phyloP scores from a whole-genome alignment of 2,888 invertebrate genomes.

The Hirtodrosophila alboralis region DNA sequence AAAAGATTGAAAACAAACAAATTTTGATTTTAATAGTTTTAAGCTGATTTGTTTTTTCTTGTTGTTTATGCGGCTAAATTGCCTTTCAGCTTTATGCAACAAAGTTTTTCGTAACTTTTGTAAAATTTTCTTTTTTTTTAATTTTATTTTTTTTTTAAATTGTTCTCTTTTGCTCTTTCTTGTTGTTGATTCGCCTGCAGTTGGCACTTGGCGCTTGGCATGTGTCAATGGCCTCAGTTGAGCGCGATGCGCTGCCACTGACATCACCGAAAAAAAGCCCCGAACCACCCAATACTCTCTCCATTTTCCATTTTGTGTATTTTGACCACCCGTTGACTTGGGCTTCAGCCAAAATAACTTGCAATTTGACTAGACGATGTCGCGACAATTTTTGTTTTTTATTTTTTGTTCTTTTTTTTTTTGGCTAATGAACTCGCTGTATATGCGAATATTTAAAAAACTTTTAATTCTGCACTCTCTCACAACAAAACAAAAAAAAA shows the following conservation, averaged over 20 bases:
- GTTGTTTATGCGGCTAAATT: no score
- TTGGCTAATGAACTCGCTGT: conserved; percentile 26
- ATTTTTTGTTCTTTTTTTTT: conserved; percentile 4
- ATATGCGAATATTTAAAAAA: conserved; percentile 40
- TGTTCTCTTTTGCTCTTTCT: conserved; percentile 2
- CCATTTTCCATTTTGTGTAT: neutral
- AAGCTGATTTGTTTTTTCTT: no score
- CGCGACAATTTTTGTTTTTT: conserved; percentile 49
- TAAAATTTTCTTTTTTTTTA: neutral
- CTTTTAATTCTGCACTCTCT: conserved; percentile 52
- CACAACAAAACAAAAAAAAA: no score
- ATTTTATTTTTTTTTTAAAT: neutral
- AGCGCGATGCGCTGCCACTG: neutral
- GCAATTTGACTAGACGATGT: conserved; percentile 68
- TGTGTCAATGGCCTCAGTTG: conserved; percentile 47
- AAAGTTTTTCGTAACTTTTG: no score
- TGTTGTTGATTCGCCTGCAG: conserved; percentile 2
- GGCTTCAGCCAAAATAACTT: conserved; percentile 54
- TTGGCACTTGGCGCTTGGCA: conserved; percentile 23
- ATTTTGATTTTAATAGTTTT: no score
- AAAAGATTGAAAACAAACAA: no score
- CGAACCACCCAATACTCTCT: no score
- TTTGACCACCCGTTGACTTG: conserved; percentile 33
- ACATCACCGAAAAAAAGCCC: neutral
- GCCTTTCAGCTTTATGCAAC: no score